Conservation (phyloP, 2,113 vertebrate genomes). For the human (Homo sapiens) region DNA sequence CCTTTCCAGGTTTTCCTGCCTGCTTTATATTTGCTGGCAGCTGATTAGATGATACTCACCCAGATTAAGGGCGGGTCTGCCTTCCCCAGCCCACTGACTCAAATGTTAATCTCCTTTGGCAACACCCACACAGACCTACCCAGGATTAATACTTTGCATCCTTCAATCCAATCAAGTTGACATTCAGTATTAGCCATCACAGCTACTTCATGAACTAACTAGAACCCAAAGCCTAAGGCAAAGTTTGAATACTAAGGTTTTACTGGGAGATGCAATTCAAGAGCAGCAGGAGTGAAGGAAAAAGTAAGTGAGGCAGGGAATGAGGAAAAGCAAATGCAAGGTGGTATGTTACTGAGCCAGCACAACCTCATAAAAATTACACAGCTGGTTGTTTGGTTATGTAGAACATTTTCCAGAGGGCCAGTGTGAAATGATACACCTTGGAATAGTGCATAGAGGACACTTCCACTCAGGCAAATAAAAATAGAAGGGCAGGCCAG, state of each 20-base stretch:
- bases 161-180: too few species aligned
- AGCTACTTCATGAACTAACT: background rate
- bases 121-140: too few species aligned
- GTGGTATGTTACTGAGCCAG: background rate
- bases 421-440: background rate
- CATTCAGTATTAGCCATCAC: too few species aligned
- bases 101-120: too few species aligned
- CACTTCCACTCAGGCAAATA: constrained; percentile 59
- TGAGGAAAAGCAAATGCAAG: background rate
- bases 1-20: too few species aligned
- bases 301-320: background rate
- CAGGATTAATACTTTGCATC: too few species aligned
- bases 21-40: too few species aligned
- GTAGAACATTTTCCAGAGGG: background rate
- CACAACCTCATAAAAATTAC: background rate
- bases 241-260: background rate
- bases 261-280: background rate
- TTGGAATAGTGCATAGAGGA: background rate
- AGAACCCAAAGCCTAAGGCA: background rate
- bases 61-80: too few species aligned
- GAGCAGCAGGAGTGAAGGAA: background rate
- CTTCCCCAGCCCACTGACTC: too few species aligned
- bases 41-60: too few species aligned
- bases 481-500: constrained; percentile 27
- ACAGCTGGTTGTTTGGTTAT: background rate